Evolutionary conservation across 1,140 invertebrate genomes (phyloP), one percentile per base, ranked within the genome.

Genomic region (Drosophila nikananu): DNA sequence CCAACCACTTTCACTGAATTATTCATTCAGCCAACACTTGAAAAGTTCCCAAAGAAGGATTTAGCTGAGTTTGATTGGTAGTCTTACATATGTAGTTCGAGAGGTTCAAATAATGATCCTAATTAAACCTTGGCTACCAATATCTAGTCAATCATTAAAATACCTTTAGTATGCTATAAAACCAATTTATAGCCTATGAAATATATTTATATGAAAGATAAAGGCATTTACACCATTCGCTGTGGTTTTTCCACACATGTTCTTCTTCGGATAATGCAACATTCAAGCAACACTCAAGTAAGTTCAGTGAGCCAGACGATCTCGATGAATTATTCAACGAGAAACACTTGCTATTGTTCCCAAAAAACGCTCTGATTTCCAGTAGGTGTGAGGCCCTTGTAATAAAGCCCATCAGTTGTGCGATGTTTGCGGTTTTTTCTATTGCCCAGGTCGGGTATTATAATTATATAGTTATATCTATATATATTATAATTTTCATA

Each of bases 311-410:
- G 35, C 13, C 32, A 17, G 8, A 17, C 54, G 9, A 57, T 39
- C 23, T 27, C 48, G 9, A 44, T 71, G 19, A 55, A 68, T 68
- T 68, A 71, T 71, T 71, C 25, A 71, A 23, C 12, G 30, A 19
- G 23, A 21, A 68, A 71, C 67, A 71, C 63, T 48, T 71, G 67
- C 42, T 30, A 68, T 55, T 57, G 21, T 71, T 71, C 63, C 63
- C 49, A 57, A 71, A 59, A 71, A 32, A 32, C 49, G 19, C 27
- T 42, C n/a, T 19, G 13, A 13, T n/a, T 44, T 65, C 62, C 39
- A 60, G 48, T 49, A 27, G 54, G 67, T 67, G 67, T 70, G 27
- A 70, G 30, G 37, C 37, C 62, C 37, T 23, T 67, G 30, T 68
- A 68, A 71, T 71, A 49, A 21, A 30, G 39, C 23, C 21, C 39